Base-by-base conservation (phyloP, 2,797 vertebrate species). In the Florisuga fusca region DNA sequence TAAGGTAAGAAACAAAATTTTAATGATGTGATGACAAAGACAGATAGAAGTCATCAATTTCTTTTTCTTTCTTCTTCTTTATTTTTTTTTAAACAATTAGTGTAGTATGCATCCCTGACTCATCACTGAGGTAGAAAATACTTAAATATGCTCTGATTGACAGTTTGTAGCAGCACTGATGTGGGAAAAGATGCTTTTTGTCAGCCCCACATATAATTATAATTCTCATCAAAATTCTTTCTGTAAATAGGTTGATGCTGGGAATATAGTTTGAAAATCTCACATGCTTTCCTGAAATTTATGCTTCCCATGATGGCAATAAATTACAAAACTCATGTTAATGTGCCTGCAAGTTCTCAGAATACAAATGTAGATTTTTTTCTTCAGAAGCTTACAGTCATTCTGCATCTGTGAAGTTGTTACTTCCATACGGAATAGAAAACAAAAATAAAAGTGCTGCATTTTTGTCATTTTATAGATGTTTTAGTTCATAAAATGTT, bases 71-170 rank as follows among this genome's bases (percentile, higher is more conserved):
- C 36, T 36, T 36, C 11, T 11, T 36, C 13, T 36, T 36, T 38
- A 5, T 38, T 38, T 38, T 12, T 38, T 38, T 38, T 38, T 38
- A 11, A 38, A 38, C 38, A 93, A 51, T 78, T 83, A 85, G 88
- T 27, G 9, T 76, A 61, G 29, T 64, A 68, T 62, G 21, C 72
- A 67, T 62, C 88, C 83, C 83, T 46, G 8, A 93, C 77, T 94
- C 72, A 50, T 80, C 19, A 90, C 76, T 96, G 94, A 96, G 89
- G 94, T 92, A 97, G 91, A 94, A 90, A 93, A 94, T 48, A 34
- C 63, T 87, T 71, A 76, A 94, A 84, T 73, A 51, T 38, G 6
- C 27, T 78, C 94, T 95, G 48, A 74, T 16, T 71, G 90, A 54
- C 76, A 57, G n/a, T 73, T 93, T 86, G 34, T 95, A 93, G 64